phyloP scores from a whole-genome alignment of 2,888 invertebrate species.

The Pandemis cinnamomeana region DNA sequence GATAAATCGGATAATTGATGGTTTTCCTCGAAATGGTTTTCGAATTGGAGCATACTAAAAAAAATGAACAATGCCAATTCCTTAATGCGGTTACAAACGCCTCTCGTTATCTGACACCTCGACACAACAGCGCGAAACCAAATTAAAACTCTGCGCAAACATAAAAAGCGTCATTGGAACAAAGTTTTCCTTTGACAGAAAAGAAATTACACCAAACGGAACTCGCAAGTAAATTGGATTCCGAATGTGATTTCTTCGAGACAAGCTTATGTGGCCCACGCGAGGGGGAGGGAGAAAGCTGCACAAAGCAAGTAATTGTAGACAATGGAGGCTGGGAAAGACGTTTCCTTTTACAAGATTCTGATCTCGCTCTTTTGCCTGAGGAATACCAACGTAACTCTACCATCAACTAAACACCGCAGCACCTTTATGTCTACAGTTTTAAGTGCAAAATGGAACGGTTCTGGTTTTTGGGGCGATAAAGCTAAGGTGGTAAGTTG shows the following conservation, averaged over 20 bases:
- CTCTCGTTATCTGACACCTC: too few relatives aligned
- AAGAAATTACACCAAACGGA: conserved; percentile 66
- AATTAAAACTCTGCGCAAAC: conserved; percentile 33
- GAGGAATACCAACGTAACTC: conserved; percentile 60
- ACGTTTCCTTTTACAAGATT: conserved; percentile 83
- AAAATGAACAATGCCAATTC: too few relatives aligned
- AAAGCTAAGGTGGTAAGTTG: conserved; percentile 53
- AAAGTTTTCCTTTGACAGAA: conserved; percentile 47
- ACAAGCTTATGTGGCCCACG: conserved; percentile 48
- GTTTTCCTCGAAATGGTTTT: too few relatives aligned
- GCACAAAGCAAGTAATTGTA: conserved; percentile 82
- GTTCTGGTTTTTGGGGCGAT: not conserved
- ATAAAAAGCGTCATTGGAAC: conserved; percentile 30
- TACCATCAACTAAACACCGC: conserved; percentile 13
- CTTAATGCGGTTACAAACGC: too few relatives aligned
- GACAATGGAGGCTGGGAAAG: conserved; percentile 83
- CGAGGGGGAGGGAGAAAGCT: conserved; percentile 56
- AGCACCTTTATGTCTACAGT: conserved; percentile 4
- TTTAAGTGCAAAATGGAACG: conserved; percentile 46
- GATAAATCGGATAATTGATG: too few relatives aligned
- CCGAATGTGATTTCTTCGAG: conserved; percentile 59
- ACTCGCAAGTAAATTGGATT: conserved; percentile 78
- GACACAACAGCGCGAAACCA: conserved; percentile 3
- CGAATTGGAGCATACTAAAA: too few relatives aligned
- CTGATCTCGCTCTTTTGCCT: conserved; percentile 78